Percentiles rank a stretch among this genome's conserved stretches.
Evolutionary conservation across 2,797 vertebrate genomes (phyloP).

Genomic region (Propithecus deckenii): DNA sequence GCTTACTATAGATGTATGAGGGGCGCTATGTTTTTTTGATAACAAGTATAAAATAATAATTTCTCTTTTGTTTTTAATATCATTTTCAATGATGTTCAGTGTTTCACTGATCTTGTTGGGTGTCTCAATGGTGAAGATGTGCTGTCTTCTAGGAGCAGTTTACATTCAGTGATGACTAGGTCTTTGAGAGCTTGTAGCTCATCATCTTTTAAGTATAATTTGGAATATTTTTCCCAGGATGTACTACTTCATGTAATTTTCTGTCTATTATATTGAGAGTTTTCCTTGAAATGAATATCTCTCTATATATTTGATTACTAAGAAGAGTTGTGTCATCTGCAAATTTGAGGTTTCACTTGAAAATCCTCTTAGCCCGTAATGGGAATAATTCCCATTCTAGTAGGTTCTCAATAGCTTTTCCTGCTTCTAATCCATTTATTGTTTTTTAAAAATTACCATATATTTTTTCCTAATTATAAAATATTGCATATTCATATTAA

Average conservation of each 20-base stretch:
- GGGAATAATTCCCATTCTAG: background rate
- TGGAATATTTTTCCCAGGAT: background rate
- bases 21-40: background rate
- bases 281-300: background rate
- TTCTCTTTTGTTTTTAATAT: background rate
- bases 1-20: background rate
- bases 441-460: background rate
- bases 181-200: background rate
- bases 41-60: background rate
- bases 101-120: background rate
- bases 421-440: background rate
- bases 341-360: conserved; percentile 22
- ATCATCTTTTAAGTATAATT: background rate
- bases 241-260: background rate
- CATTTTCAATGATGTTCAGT: background rate
- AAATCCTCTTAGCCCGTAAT: background rate
- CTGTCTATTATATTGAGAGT: background rate
- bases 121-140: background rate
- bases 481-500: background rate
- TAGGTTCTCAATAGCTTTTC: background rate
- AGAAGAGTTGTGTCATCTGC: background rate
- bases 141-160: background rate
- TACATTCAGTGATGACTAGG: background rate
- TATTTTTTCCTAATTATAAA: background rate
- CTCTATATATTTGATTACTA: background rate